Evolutionary conservation across 2,113 vertebrate genomes (phyloP), one percentile per base, ranked within the genome.

Genomic region (Plecotus auritus): DNA sequence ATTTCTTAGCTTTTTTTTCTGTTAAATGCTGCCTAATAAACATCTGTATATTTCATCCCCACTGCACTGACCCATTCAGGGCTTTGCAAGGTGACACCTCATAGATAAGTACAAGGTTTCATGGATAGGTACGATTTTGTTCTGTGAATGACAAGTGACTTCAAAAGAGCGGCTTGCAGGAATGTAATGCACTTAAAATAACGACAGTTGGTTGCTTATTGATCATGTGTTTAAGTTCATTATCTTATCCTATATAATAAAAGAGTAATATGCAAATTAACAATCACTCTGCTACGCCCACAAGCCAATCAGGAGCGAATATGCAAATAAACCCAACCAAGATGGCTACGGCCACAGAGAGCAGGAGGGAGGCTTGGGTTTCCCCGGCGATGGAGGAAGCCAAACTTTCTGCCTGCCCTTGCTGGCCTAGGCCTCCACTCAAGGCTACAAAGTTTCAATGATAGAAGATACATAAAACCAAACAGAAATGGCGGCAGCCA

Each of bases 171-270:
- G 18, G 17, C 89, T 86, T 87, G 40, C 9, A 78, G 83, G 76
- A 95, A 88, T 85, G 51, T 11, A 45, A 10, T 66, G 5, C 18
- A 18, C 80, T 78, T 92, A 72, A 92, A 93, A 82, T 49, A 92
- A 91, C 40, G 20, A 69, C 28, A 83, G 83, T 16, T 67, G 87
- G 76, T 74, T 56, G 17, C 74, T 92, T 81, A 89, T n/a, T 54
- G 67, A 49, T 74, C 45, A 82, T 35, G 37, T 88, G 20, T 86
- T 85, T 94, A 88, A 72, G 72, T 80, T 93, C 85, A 72, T 72
- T 80, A 61, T 73, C 51, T 72, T 37, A 82, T 70, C 85, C 5
- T 47, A 12, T 12, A 17, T 54, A 54, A 18, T n/a, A n/a, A n/a
- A n/a, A n/a, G n/a, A n/a, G n/a, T n/a, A n/a, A n/a, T n/a, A n/a